Evolutionary conservation across 37 sponge, comb jelly and placozoan species (phyloP), one percentile per base, ranked within the genome.

Genomic region (Aphrocallistes beatrix): DNA sequence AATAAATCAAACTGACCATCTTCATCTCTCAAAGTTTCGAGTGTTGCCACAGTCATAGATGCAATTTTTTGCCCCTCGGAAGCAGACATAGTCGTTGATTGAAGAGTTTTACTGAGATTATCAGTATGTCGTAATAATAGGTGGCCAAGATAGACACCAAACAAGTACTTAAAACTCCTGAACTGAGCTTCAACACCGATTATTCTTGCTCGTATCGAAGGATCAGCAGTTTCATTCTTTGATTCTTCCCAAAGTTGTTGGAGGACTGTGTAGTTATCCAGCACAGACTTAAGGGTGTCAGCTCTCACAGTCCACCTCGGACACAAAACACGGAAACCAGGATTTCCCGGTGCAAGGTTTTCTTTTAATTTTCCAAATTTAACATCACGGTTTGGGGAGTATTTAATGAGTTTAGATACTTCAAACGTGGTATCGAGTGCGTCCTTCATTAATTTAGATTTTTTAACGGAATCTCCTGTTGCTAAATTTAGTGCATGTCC

Each of bases 401-500:
- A 87, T 82, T 92, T 92, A 10, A 90, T 83, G 23, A 91, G 51
- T 87, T 87, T 88, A 32, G 88, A 87, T 23, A 91, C 82, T 81
- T 92, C 93, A 83, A 82, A 82, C 0, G 83, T 90, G n/a, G 84
- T 89, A 8, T 87, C 88, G 28, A 91, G 51, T 36, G 92, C 87
- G 51, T 91, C 89, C 37, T 86, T 34, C 36, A 90, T 84, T 13
- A 92, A 16, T 51, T 87, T 88, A 8, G 81, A 90, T 39, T 85
- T 47, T 50, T 88, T 92, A n/a, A 90, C 21, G 37, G 83, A 37
- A 39, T 89, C 89, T 37, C 87, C 86, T 83, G 50, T 85, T 38
- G 88, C 88, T 42, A 92, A 75, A 82, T 90, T 92, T 9, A 92
- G 90, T n/a, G n/a, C n/a, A n/a, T n/a, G n/a, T n/a, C n/a, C n/a